Evolutionary conservation across 1,140 invertebrate species (phyloP), one percentile per base, ranked within the genome.

Genomic region (Teleopsis dalmanni): DNA sequence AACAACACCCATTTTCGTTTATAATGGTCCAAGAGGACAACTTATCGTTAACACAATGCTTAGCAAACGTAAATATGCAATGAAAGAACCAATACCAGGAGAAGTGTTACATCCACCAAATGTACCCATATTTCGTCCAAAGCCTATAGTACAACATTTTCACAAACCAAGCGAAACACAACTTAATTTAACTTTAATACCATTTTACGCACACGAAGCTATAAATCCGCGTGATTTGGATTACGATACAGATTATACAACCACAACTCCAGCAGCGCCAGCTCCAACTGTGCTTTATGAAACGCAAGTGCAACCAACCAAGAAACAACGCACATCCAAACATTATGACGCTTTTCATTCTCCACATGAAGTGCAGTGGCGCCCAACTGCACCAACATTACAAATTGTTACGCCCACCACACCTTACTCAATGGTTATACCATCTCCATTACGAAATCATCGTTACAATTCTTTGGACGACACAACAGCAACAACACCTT

Each of bases 151-250:
- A 25, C 56, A 65, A 35, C 57, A 54, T 1, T 58, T 65, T 18
- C 62, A 51, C 0, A 4, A 59, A 47, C 62, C 62, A n/a, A 21
- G 44, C 6, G 35, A 33, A 7, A 14, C n/a, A 8, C 33, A 43
- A 13, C 45, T 62, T 1, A 67, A 67, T 25, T 49, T 67, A 2
- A 67, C 64, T 0, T 41, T 67, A 7, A 67, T 67, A 31, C 64
- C 64, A 2, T 67, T 67, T 37, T 67, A 67, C 22, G 64, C 64
- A 0, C 62, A 67, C 41, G 64, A 67, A 35, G 64, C 64, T 0
- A 62, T 67, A n/a, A 42, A 52, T 1, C 23, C 50, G 10, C 36
- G 42, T 14, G 25, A 25, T 27, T 26, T 46, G 3, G 11, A 41
- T 10, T 25, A 22, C 2, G 47, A 48, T 13, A 11, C 21, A 23